These are phyloP conservation scores for Speoplatyrhinus poulsoni DNA, from an alignment of 2,113 vertebrate genomes.

Conservation along the genomic window DNA sequence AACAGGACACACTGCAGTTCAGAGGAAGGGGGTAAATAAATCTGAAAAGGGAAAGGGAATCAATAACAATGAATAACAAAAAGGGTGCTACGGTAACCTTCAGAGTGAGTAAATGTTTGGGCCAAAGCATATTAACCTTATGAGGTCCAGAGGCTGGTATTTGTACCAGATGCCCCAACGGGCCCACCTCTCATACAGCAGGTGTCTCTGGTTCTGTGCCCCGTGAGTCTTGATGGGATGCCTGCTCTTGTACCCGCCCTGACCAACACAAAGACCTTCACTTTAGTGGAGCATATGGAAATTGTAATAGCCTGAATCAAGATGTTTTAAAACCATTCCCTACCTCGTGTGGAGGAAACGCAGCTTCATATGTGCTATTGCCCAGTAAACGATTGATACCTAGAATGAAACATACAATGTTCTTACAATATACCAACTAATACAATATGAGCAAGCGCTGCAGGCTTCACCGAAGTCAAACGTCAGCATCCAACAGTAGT, in stretches of 20 bases:
- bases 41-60: too few relatives aligned
- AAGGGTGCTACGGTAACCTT: background rate
- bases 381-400: constrained; percentile 93
- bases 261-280: constrained; percentile 22
- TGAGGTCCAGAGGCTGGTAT: constrained; percentile 96
- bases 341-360: constrained; percentile 98
- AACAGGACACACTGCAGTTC: background rate
- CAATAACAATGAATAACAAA: background rate
- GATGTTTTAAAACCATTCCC: background rate
- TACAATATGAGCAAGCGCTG: constrained; percentile 4
- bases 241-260: constrained; percentile 95
- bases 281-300: background rate
- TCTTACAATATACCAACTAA: constrained; percentile 9
- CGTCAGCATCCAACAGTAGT: background rate
- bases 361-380: constrained; percentile 94
- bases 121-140: constrained; percentile 80
- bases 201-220: constrained; percentile 94
- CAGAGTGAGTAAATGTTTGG: background rate
- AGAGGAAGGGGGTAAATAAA: background rate
- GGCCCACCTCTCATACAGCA: constrained; percentile 97
- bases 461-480: constrained; percentile 1
- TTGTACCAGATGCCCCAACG: constrained; percentile 99
- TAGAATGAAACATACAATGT: constrained; percentile 55
- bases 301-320: constrained; percentile 1
- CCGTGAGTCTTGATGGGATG: constrained; percentile 95